Evolutionary conservation across 2,797 vertebrate genomes (phyloP).

Genomic region (Cottoperca gobio): DNA sequence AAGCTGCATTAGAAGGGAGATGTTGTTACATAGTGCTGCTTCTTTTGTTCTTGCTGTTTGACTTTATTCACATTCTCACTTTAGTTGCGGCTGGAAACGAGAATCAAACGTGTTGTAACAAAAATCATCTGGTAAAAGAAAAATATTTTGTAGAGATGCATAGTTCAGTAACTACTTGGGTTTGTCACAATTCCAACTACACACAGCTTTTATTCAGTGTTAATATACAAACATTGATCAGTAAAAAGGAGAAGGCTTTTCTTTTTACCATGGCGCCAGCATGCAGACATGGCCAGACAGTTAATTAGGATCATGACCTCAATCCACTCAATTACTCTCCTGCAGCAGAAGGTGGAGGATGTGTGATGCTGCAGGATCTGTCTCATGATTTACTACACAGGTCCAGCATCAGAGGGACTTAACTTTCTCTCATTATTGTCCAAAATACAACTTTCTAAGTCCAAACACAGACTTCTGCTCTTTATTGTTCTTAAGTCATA

Average conservation of each 20-base stretch:
- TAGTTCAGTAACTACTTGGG: too few species aligned
- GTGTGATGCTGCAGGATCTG: constrained; percentile 8
- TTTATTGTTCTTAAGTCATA: background rate
- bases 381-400: background rate
- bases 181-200: background rate
- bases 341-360: constrained; percentile 11
- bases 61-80: background rate
- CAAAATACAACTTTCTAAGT: background rate
- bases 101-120: background rate
- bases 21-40: background rate
- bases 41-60: background rate
- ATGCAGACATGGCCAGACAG: constrained; percentile 39
- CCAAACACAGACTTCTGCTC: background rate
- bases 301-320: constrained; percentile 58
- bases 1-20: background rate
- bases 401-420: background rate
- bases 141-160: background rate
- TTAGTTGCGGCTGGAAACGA: too few species aligned
- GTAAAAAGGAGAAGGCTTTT: background rate
- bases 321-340: constrained; percentile 36
- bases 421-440: background rate
- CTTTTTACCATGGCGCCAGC: constrained; percentile 39
- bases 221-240: background rate
- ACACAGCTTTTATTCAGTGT: background rate
- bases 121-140: too few species aligned